Conservation (phyloP, 2,797 vertebrate species). For the Phalanger gymnotis region DNA sequence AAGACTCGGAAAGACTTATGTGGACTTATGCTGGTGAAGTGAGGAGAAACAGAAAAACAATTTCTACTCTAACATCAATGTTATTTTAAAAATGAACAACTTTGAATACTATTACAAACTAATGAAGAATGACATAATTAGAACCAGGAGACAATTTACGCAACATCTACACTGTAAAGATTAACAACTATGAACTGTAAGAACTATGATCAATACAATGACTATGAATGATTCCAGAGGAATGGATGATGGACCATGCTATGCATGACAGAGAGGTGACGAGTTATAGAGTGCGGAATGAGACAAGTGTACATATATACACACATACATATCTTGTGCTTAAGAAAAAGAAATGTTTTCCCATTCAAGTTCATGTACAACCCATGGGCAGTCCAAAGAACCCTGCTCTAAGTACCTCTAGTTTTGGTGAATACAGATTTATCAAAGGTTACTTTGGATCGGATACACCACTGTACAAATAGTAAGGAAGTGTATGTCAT, state of each 20-base stretch:
- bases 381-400: not conserved
- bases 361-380: not conserved
- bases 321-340: not conserved
- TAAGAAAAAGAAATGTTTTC: not conserved
- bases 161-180: not conserved
- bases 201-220: not conserved
- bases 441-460: not conserved
- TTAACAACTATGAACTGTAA: not conserved
- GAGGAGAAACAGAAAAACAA: not conserved
- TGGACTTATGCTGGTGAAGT: not conserved
- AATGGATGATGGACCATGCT: not conserved
- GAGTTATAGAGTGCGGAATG: not conserved
- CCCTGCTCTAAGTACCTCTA: not conserved
- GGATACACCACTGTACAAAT: not conserved
- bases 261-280: not conserved
- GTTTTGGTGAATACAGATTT: not conserved
- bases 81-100: not conserved
- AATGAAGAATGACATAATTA: not conserved
- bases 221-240: not conserved
- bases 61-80: not conserved
- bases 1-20: not conserved
- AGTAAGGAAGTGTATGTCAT: not conserved
- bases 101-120: not conserved
- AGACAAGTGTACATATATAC: not conserved
- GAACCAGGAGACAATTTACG: not conserved